Base-by-base conservation (phyloP, 2,888 invertebrate genomes). In the Agrochola circellaris region DNA sequence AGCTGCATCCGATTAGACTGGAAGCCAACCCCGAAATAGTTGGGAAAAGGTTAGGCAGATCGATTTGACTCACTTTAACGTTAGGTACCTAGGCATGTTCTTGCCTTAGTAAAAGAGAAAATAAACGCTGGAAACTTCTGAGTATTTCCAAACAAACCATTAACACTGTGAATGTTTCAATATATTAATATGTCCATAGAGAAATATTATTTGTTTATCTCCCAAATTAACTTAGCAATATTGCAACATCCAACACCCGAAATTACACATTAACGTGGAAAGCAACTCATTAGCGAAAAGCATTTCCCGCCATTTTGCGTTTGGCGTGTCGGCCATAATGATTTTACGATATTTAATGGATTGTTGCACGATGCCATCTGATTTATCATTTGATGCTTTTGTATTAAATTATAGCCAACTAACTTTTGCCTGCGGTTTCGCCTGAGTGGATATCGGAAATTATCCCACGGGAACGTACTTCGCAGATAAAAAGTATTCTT, bases 281-380 rank as follows among this genome's bases (percentile, higher is more conserved):
- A 78, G 64, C 86, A 75, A 78, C 86, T 86, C 78, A 83, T 75
- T 84, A 84, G 74, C 64, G 70, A 73, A 78, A 64, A 70, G 62
- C 66, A 51, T 82, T 77, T 75, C 62, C 74, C 70, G 72, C 65
- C 60, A 84, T 77, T 82, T 82, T 54, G 72, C 48, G 71, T 82
- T 82, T 78, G 75, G 70, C 79, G 75, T 78, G 74, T 60, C 69
- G 60, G 69, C 67, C 75, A 67, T 75, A 73, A 82, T 86, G 83
- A 75, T 83, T 78, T 85, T 83, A 70, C 72, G 56, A 64, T 73
- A 83, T 78, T 78, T 75, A 75, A 86, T 82, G 83, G 72, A 78
- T 78, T 73, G 54, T 66, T 74, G 75, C 71, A 42, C 74, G 56
- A 58, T 70, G 42, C 69, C 38, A 82, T 73, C 77, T 58, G 72